Evolutionary conservation across 2,888 invertebrate genomes (phyloP), one percentile per base, ranked within the genome.

Genomic region (Hydrotaea cyrtoneurina): DNA sequence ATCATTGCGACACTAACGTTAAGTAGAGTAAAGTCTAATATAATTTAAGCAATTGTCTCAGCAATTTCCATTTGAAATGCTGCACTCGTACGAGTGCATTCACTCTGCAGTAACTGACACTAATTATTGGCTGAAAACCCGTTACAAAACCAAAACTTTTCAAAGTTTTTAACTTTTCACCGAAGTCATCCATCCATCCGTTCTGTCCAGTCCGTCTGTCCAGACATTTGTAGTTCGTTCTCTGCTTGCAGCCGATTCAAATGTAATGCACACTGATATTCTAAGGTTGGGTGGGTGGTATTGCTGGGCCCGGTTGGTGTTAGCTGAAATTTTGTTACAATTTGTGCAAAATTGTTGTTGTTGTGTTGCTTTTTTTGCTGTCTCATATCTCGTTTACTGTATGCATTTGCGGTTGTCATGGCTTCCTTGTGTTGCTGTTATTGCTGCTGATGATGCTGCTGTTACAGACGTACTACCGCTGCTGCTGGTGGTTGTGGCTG

Each of bases 371-470:
- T 7, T 36, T n/a, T 2, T 36, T n/a, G 3, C n/a, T 11, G 17
- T 59, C 23, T 59, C 23, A 15, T 59, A 64, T 77, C 46, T 75
- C 71, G 62, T 69, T 78, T 31, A 69, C 55, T 74, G 66, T 71
- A 77, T 71, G 46, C 78, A 83, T 78, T 83, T 86, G 85, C 64
- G 86, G 83, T 86, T 82, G 80, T 71, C 80, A 82, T 80, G 82
- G 76, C 43, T 71, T 82, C 73, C 81, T 46, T 53, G 71, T 71
- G 53, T 31, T 69, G 43, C 77, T 75, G 57, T 62, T 71, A 59
- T 15, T 77, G 50, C 59, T 75, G 72, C 46, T 78, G 76, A 66
- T 82, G 23, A 78, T 75, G 66, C 2, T 88, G 89, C 89, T 64
- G 53, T 4, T 57, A 17, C 57, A 57, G 36, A 15, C 19, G 53